A percentile compares a stretch with the other conserved stretches of the same genome.
These are phyloP conservation scores for Mimachlamys varia DNA, from an alignment of 2,888 invertebrate genomes.

Conservation along the genomic window DNA sequence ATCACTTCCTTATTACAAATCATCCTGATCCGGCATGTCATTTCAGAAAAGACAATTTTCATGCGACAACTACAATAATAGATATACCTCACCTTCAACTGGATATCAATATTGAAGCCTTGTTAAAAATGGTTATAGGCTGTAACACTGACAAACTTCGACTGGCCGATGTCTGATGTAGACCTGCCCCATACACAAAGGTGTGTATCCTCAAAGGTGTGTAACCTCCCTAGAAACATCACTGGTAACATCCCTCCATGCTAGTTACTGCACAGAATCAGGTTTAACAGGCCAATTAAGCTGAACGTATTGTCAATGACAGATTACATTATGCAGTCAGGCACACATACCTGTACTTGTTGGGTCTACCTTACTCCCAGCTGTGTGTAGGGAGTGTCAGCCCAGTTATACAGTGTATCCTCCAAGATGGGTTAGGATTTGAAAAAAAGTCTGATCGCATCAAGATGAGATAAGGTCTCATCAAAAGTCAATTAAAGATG, in stretches of 20 bases:
- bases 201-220: not conserved
- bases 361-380: not conserved
- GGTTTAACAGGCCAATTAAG: not conserved
- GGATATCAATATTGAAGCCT: too few relatives aligned
- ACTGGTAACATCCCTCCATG: constrained; percentile 8
- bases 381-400: not conserved
- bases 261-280: not conserved
- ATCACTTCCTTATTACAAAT: too few relatives aligned
- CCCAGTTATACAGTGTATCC: not conserved
- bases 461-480: not conserved
- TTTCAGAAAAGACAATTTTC: too few relatives aligned
- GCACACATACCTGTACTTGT: not conserved
- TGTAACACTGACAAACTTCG: too few relatives aligned
- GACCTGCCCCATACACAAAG: not conserved
- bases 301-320: not conserved
- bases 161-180: not conserved
- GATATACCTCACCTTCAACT: too few relatives aligned
- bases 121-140: too few relatives aligned
- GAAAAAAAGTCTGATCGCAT: not conserved
- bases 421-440: not conserved
- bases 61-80: too few relatives aligned
- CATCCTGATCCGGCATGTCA: too few relatives aligned
- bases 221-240: not conserved
- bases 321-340: not conserved
- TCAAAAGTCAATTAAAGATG: not conserved